Evolutionary conservation across 1,140 invertebrate species (phyloP), one percentile per base, ranked within the genome.

Genomic region (Andrena cerasifolii): DNA sequence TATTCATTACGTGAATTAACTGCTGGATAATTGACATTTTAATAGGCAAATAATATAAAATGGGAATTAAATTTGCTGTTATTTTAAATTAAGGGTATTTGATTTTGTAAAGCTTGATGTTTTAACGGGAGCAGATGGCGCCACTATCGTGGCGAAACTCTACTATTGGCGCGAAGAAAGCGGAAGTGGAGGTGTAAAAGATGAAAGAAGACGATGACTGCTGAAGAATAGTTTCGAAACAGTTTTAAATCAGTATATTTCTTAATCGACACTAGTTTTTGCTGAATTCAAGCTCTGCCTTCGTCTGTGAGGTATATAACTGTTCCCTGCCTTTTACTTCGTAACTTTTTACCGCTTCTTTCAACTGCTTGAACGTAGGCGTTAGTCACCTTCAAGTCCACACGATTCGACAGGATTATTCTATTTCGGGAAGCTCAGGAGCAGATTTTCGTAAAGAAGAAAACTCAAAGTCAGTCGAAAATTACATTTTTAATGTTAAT

Each of bases 401-500:
- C n/a, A n/a, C n/a, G n/a, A n/a, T n/a, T n/a, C n/a, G n/a, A n/a
- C n/a, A n/a, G n/a, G n/a, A n/a, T n/a, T n/a, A n/a, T n/a, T n/a
- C n/a, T n/a, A n/a, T n/a, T n/a, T n/a, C n/a, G n/a, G n/a, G n/a
- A n/a, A n/a, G n/a, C n/a, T n/a, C n/a, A n/a, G n/a, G n/a, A n/a
- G n/a, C n/a, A n/a, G n/a, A n/a, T n/a, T n/a, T n/a, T n/a, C n/a
- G 10, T 5, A 21, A 33, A 24, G 6, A 71, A 31, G 6, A 0
- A 53, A 62, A 40, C 5, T 28, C 14, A 8, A 1, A 18, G n/a
- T 6, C 21, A 24, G 0, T 40, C 5, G 43, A 65, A 74, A 16
- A 53, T 65, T 53, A n/a, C 47, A 36, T 63, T 73, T 40, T 63
- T 63, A 63, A 73, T 73, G n/a, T 21, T 49, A 10, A 10, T n/a